Percentiles rank a stretch among this genome's conserved stretches.
These are phyloP conservation scores for Rhopalosiphum maidis DNA, from an alignment of 1,140 invertebrate species.

Conservation along the genomic window DNA sequence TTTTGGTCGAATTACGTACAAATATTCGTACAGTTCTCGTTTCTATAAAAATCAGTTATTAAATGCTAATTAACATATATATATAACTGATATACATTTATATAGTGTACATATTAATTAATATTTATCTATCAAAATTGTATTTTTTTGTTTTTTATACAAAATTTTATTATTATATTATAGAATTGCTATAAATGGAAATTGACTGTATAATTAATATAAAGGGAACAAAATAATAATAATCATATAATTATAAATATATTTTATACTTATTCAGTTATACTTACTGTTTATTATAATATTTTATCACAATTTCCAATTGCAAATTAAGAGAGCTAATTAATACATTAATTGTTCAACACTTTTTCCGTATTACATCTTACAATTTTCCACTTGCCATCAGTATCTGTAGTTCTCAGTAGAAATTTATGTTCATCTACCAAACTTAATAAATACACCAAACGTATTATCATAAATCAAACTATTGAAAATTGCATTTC, in stretches of 20 bases:
- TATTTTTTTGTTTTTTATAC: not conserved
- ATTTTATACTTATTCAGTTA: not conserved
- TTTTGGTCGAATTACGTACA: no score
- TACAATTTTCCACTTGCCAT: not conserved
- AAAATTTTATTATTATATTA: no score
- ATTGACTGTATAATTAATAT: no score
- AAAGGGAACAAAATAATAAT: no score
- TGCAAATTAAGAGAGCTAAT: not conserved
- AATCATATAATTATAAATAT: not conserved
- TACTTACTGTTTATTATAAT: not conserved
- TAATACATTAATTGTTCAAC: not conserved
- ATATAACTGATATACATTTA: no score
- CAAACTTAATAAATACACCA: not conserved
- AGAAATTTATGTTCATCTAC: not conserved
- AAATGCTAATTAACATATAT: no score
- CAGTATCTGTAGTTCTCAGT: not conserved
- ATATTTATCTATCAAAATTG: no score
- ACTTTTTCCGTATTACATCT: not conserved
- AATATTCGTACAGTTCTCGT: no score
- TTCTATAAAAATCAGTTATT: no score
- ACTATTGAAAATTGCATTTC: not conserved
- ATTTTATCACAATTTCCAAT: not conserved
- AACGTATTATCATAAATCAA: not conserved
- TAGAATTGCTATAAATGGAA: no score
- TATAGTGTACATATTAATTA: no score